phyloP scores from a whole-genome alignment of 53 echinoderm and acorn worm species.

The Temnopleurus reevesii region DNA sequence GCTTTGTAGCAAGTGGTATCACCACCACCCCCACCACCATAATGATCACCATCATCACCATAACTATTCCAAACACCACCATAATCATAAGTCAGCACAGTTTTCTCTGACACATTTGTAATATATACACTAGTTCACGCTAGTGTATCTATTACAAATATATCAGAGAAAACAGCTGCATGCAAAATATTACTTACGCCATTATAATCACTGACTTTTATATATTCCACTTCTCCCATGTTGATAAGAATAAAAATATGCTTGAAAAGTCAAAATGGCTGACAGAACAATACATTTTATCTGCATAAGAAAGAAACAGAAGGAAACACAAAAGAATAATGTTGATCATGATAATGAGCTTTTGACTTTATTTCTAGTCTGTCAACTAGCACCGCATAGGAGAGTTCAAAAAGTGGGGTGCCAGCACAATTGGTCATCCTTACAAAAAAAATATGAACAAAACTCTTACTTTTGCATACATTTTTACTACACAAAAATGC shows the following conservation, averaged over 20 bases:
- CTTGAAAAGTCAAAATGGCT: too few species aligned
- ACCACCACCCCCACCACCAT: background rate
- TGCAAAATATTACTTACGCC: too few species aligned
- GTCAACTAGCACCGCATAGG: conserved; percentile 48
- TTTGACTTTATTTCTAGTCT: conserved; percentile 6
- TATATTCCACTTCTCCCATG: too few species aligned
- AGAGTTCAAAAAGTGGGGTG: background rate
- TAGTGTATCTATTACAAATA: too few species aligned
- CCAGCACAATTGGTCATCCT: background rate
- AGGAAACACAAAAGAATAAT: too few species aligned
- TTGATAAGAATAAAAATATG: too few species aligned
- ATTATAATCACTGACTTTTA: too few species aligned
- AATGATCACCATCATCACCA: background rate
- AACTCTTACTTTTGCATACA: conserved; percentile 5
- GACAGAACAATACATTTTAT: too few species aligned
- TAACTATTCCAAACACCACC: background rate
- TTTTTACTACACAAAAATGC: background rate
- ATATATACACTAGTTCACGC: too few species aligned
- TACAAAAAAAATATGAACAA: background rate
- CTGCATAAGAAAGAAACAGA: too few species aligned
- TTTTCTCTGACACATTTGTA: too few species aligned
- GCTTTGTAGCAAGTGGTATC: conserved; percentile 93
- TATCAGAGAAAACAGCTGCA: too few species aligned
- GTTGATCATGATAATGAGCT: conserved; percentile 32
- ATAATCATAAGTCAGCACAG: background rate